A percentile compares a stretch with the other conserved stretches of the same genome.
phyloP scores from a whole-genome alignment of 2,888 invertebrate species.

The Drosophila robusta region DNA sequence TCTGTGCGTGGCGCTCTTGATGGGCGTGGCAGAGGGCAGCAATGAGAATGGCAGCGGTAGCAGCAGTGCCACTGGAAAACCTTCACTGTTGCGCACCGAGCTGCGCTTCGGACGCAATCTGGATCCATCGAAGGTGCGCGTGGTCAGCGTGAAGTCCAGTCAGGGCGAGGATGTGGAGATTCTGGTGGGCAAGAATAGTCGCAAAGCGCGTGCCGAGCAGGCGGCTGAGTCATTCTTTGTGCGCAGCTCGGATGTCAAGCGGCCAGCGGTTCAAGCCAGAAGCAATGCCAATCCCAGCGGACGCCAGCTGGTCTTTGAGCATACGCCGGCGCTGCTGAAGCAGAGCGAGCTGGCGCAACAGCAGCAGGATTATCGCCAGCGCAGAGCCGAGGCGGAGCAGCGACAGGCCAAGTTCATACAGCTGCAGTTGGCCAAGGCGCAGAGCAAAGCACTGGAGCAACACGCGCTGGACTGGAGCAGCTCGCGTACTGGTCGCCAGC shows the following conservation, averaged over 20 bases:
- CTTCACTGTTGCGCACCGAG: conserved; percentile 90
- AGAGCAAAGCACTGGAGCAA: conserved; percentile 57
- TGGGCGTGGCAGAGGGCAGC: conserved; percentile 37
- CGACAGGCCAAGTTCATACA: conserved; percentile 74
- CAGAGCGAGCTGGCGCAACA: conserved; percentile 72
- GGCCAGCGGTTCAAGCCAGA: conserved; percentile 38
- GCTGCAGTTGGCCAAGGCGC: conserved; percentile 73
- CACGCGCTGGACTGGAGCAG: conserved; percentile 30
- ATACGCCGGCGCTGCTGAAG: conserved; percentile 75
- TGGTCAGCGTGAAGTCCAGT: conserved; percentile 91
- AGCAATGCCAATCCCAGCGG: conserved; percentile 42
- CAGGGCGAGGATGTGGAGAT: conserved; percentile 91
- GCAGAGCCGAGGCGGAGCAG: conserved; percentile 67
- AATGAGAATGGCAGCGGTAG: conserved; percentile 16
- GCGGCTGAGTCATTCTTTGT: conserved; percentile 74
- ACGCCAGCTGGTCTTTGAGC: conserved; percentile 66
- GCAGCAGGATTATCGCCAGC: conserved; percentile 65
- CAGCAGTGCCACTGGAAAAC: conserved; percentile 75
- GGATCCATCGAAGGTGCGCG: conserved; percentile 91
- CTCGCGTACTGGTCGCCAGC: conserved; percentile 48
- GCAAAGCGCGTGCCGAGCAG: conserved; percentile 73
- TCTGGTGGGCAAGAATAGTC: conserved; percentile 81
- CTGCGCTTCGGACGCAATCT: conserved; percentile 91
- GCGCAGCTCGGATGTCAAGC: conserved; percentile 62
- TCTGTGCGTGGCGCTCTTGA: conserved; percentile 26